phyloP scores from a whole-genome alignment of 64 coral and sea anemone genomes.

The Montipora efflorescens region DNA sequence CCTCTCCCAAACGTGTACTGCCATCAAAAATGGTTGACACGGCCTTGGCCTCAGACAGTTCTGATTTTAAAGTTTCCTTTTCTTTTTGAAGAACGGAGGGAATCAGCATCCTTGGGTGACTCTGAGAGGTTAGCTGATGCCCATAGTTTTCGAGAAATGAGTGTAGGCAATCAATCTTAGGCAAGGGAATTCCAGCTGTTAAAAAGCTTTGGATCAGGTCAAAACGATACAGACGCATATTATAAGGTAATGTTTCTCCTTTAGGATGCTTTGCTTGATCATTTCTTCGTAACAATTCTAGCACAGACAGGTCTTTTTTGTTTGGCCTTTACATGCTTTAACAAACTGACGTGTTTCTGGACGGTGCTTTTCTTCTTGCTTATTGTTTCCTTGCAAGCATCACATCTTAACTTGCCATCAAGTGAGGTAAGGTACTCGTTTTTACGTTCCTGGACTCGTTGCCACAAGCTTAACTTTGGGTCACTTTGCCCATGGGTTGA shows the following conservation, averaged over 20 bases:
- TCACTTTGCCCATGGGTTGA: constrained; percentile 46
- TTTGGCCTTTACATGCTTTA: constrained; percentile 46
- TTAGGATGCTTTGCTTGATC: constrained; percentile 51
- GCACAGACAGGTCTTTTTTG: constrained; percentile 29
- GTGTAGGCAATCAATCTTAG: constrained; percentile 43
- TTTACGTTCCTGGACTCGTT: not conserved
- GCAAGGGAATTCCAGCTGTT: constrained; percentile 60
- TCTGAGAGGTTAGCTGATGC: constrained; percentile 53
- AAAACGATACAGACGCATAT: constrained; percentile 66
- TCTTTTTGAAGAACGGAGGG: constrained; percentile 53
- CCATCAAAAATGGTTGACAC: constrained; percentile 69
- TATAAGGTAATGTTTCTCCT: constrained; percentile 45
- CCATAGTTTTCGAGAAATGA: constrained; percentile 63
- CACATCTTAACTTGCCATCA: constrained; percentile 59
- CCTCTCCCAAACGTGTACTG: constrained; percentile 53
- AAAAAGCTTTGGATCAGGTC: constrained; percentile 64
- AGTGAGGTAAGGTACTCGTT: constrained; percentile 26
- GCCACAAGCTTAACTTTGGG: constrained; percentile 65
- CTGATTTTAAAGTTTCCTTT: constrained; percentile 63
- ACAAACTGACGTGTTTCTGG: constrained; percentile 16
- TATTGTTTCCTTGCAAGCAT: constrained; percentile 66
- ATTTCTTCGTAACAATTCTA: constrained; percentile 45
- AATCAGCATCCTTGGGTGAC: constrained; percentile 61
- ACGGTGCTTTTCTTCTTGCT: constrained; percentile 65
- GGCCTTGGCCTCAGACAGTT: constrained; percentile 59